phyloP scores from a whole-genome alignment of 2,113 vertebrate genomes.

The Cebidichthys violaceus region DNA sequence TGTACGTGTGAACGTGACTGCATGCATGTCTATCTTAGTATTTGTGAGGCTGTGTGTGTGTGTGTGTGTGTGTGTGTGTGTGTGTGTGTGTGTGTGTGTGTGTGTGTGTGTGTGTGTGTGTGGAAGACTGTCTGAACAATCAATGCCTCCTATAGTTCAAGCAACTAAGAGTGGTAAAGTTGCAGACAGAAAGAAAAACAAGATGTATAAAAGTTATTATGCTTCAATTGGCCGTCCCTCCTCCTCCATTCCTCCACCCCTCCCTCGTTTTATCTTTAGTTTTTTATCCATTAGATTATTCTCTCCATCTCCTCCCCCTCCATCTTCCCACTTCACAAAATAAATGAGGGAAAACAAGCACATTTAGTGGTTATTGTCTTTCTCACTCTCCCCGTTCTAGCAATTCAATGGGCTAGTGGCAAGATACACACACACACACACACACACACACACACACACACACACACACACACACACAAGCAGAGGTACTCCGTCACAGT shows the following conservation, averaged over 20 bases:
- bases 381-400: constrained; percentile 51
- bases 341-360: constrained; percentile 72
- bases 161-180: constrained; percentile 45
- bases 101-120: background rate
- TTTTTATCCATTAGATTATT: constrained; percentile 61
- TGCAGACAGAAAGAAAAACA: constrained; percentile 53
- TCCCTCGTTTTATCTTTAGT: constrained; percentile 49
- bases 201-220: constrained; percentile 66
- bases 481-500: constrained; percentile 52
- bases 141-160: constrained; percentile 16
- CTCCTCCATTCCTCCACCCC: constrained; percentile 27
- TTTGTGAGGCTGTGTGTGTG: background rate
- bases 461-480: constrained; percentile 1
- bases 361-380: constrained; percentile 72
- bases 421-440: constrained; percentile 28
- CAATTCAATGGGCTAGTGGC: constrained; percentile 53
- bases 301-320: constrained; percentile 59
- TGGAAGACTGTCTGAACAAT: constrained; percentile 22
- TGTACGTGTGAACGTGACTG: constrained; percentile 2
- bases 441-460: constrained; percentile 30
- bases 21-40: constrained; percentile 6
- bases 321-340: constrained; percentile 65
- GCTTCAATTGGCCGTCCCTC: constrained; percentile 49
- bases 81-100: constrained; percentile 1
- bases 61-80: background rate